Evolutionary conservation across 1,140 invertebrate genomes (phyloP), one percentile per base, ranked within the genome.

Genomic region (Galleria mellonella): DNA sequence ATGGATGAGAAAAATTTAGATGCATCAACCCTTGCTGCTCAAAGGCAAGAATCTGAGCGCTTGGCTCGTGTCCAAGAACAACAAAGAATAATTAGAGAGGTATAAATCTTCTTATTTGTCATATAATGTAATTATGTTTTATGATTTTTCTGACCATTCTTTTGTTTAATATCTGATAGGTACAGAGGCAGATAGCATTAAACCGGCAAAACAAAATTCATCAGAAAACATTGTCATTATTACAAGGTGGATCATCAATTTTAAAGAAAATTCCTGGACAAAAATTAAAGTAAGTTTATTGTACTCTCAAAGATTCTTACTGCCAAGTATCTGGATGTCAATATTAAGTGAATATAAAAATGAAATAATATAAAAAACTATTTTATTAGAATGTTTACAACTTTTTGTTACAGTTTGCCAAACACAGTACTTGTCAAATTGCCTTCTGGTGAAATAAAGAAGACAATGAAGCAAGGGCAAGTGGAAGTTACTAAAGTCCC

Each of bases 1-100:
- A 94, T 97, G 90, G 93, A 94, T 67, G 96, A 97, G 63, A 94
- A 93, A 41, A 94, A 98, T 66, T 78, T 99, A 35, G 97, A 98
- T 71, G 93, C 95, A 55, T 93, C 94, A 6, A 98, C 97, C 4
- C 71, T 97, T n/a, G 92, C 92, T 13, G 97, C 97, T 1, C 96
- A 98, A 74, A 88, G 94, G 27, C 96, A 97, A 72, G 97, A 98
- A 84, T 92, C 93, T 59, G 96, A 98, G 71, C 88, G 97, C 71
- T 84, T 95, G 37, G 89, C 92, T 9, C 87, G 94, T n/a, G 93
- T 96, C 15, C 94, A 94, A 68, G 94, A 94, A 62, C 93, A 95
- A 62, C 94, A 95, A 62, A 89, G 91, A 61, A 90, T 93, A 39
- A 92, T 94, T 55, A 89, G 93, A 52, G 93, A 95, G 75, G 81